phyloP scores from a whole-genome alignment of 2,888 invertebrate species.

The Hyppa rectilinea region DNA sequence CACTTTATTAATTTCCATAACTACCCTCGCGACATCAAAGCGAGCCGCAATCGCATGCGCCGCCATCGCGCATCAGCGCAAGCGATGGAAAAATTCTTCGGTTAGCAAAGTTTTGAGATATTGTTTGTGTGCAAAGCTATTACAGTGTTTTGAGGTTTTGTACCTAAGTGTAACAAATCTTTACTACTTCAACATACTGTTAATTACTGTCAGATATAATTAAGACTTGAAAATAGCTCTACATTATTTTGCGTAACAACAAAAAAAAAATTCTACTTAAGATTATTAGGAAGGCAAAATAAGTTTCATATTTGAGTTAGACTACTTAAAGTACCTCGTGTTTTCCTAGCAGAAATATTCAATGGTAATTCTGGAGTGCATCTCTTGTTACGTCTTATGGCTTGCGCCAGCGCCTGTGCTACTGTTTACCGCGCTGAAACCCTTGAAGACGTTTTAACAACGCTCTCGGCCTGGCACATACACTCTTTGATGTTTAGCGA shows the following conservation, averaged over 20 bases:
- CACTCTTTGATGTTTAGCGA: constrained; percentile 86
- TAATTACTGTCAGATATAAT: neutral
- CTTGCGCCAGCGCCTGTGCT: constrained; percentile 72
- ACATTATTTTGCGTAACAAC: neutral
- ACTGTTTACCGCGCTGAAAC: constrained; percentile 87
- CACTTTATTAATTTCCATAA: constrained; percentile 90
- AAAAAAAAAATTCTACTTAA: neutral
- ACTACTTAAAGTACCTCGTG: neutral
- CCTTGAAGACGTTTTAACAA: constrained; percentile 88
- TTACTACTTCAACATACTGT: neutral
- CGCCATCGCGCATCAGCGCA: constrained; percentile 66
- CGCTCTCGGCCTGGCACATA: constrained; percentile 80
- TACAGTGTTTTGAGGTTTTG: neutral
- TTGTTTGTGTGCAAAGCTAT: neutral
- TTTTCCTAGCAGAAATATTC: neutral
- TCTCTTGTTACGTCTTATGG: constrained; percentile 10
- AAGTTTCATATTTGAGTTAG: neutral
- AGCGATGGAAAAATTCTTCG: constrained; percentile 62
- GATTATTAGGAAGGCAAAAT: neutral
- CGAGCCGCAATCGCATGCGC: constrained; percentile 80
- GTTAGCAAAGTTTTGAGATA: neutral
- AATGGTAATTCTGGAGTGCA: neutral
- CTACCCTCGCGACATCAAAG: constrained; percentile 89
- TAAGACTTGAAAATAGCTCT: neutral
- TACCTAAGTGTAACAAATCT: neutral